phyloP scores from a whole-genome alignment of 2,888 invertebrate genomes.

The Hirtodrosophila alboralis region DNA sequence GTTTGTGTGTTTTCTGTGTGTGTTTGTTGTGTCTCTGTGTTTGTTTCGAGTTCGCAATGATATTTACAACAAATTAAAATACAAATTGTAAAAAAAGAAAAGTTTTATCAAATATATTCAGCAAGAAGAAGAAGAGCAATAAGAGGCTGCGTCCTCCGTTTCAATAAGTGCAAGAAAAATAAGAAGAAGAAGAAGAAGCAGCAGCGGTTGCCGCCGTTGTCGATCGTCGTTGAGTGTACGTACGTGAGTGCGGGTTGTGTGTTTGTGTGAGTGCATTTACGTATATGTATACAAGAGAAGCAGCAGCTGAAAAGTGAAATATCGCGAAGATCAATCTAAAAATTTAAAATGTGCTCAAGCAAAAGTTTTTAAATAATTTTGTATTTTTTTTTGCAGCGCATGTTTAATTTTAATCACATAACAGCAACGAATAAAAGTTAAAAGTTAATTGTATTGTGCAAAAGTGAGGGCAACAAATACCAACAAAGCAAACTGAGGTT shows the following conservation, averaged over 20 bases:
- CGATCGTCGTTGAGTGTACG: constrained; percentile 19
- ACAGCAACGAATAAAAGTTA: constrained; percentile 37
- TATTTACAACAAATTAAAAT: constrained; percentile 63
- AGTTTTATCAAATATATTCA: constrained; percentile 25
- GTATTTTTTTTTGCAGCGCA: constrained; percentile 57
- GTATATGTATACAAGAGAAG: constrained; percentile 32
- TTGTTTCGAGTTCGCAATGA: constrained; percentile 43
- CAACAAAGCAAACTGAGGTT: constrained; percentile 61
- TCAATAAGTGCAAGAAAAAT: constrained; percentile 50
- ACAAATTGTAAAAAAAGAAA: constrained; percentile 38
- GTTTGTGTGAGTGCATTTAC: constrained; percentile 23
- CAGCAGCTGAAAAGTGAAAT: constrained; percentile 50
- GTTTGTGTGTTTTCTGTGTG: constrained; percentile 34
- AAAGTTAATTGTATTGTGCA: constrained; percentile 41
- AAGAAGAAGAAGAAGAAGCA: constrained; percentile 39
- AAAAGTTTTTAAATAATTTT: constrained; percentile 26
- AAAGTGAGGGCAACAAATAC: constrained; percentile 28
- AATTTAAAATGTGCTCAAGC: constrained; percentile 20
- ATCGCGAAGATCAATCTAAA: constrained; percentile 16
- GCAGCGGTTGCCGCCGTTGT: constrained; percentile 41
- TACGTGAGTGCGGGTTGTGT: constrained; percentile 12
- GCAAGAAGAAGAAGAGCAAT: constrained; percentile 34
- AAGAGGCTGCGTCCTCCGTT: constrained; percentile 36
- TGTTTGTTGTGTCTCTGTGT: constrained; percentile 13
- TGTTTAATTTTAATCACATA: constrained; percentile 29